These are phyloP conservation scores for Cetonia aurata DNA, from an alignment of 2,888 invertebrate genomes.

Conservation along the genomic window DNA sequence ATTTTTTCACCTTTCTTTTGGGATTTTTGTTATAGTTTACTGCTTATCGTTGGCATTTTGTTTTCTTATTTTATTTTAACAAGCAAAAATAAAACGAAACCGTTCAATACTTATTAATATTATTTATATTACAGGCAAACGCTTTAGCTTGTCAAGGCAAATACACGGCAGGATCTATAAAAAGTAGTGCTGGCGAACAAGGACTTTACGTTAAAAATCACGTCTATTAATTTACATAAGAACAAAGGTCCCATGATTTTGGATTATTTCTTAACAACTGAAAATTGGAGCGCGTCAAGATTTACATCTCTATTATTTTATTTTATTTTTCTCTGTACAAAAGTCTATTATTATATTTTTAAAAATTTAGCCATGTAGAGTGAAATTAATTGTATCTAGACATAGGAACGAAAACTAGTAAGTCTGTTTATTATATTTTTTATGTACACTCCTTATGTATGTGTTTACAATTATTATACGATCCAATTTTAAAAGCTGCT, in stretches of 20 bases:
- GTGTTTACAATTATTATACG: too few species aligned
- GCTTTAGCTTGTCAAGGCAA: slow-evolving; percentile 92
- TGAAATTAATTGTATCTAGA: slow-evolving; percentile 26
- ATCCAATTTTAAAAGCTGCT: too few species aligned
- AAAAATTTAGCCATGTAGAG: too few species aligned
- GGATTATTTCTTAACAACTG: too few species aligned
- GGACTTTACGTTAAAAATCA: slow-evolving; percentile 96
- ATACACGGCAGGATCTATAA: slow-evolving; percentile 88
- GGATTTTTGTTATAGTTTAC: too few species aligned
- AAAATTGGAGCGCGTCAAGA: too few species aligned
- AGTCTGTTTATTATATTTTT: too few species aligned
- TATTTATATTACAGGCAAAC: slow-evolving; percentile 79
- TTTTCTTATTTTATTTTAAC: neutral
- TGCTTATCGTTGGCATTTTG: neutral
- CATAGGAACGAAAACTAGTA: slow-evolving; percentile 9
- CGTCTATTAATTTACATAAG: slow-evolving; percentile 81
- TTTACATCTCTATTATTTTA: slow-evolving; percentile 2
- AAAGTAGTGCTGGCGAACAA: slow-evolving; percentile 88
- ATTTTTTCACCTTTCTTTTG: too few species aligned
- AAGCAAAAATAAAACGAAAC: neutral
- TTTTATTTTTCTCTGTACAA: slow-evolving; percentile 18
- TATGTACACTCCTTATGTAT: too few species aligned
- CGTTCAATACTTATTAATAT: slow-evolving; percentile 4
- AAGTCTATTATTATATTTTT: neutral
- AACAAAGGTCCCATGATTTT: neutral